Conservation (phyloP, 2,113 vertebrate genomes). For the Peromyscus maniculatus region DNA sequence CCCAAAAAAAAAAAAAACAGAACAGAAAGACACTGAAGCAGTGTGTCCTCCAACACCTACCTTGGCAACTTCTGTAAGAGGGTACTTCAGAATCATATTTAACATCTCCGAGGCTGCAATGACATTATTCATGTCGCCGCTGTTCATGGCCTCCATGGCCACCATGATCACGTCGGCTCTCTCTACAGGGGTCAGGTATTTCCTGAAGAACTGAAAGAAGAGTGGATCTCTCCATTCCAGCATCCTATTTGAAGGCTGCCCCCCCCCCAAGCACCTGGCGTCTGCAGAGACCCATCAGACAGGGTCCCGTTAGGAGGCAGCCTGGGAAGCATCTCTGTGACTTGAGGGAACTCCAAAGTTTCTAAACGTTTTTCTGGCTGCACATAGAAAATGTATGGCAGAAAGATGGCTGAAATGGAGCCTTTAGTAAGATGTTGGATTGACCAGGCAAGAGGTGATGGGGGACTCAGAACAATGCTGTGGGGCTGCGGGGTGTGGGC, state of each 20-base stretch:
- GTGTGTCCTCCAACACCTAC: background rate
- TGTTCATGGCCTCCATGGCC: conserved; percentile 41
- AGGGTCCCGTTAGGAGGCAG: background rate
- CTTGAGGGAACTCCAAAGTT: background rate
- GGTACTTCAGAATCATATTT: background rate
- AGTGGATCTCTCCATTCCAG: background rate
- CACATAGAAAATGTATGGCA: fast-evolving
- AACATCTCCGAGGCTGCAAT: background rate
- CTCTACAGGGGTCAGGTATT: conserved; percentile 73
- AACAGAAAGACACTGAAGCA: background rate
- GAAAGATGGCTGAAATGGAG: no score
- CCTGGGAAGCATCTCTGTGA: background rate
- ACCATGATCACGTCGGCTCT: conserved; percentile 60
- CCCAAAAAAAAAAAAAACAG: no score
- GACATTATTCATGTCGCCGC: fast-evolving
- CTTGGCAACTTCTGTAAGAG: conserved; percentile 61
- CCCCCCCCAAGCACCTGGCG: background rate
- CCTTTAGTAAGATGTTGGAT: background rate
- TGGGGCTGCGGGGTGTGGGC: fast-evolving
- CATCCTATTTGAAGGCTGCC: background rate
- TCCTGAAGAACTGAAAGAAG: conserved; percentile 73
- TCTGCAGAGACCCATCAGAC: background rate
- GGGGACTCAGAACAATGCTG: fast-evolving
- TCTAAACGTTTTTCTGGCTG: background rate
- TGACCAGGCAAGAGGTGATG: no score